Evolutionary conservation across 2,113 vertebrate genomes (phyloP).

Genomic region (Gymnobelideus leadbeateri): DNA sequence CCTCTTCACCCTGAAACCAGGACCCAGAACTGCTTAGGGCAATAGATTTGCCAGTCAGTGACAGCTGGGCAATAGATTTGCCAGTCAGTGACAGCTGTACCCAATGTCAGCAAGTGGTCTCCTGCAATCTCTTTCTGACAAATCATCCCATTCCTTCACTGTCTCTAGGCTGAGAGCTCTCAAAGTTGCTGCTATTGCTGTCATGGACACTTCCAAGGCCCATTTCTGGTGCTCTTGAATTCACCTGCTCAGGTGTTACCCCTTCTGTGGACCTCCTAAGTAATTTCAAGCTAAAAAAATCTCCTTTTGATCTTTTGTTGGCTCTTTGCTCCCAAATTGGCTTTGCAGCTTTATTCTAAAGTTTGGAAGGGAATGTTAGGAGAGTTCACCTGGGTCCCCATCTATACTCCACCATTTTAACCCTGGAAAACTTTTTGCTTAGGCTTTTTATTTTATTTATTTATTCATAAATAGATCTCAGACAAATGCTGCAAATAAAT

Average conservation of each 20-base stretch:
- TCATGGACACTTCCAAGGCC: not conserved
- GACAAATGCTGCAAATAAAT: not conserved
- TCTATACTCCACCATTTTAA: not conserved
- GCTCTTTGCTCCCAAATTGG: not conserved
- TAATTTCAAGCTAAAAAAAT: not conserved
- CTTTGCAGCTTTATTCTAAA: not conserved
- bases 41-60: not conserved
- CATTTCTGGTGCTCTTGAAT: not conserved
- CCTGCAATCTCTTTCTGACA: not conserved
- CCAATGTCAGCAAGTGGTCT: no score
- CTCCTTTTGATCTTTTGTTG: not conserved
- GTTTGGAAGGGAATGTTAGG: not conserved
- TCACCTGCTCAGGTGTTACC: not conserved
- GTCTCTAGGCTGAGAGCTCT: not conserved
- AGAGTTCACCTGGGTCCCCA: not conserved
- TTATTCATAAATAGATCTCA: not conserved
- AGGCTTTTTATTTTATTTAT: no score
- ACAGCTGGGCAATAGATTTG: not conserved
- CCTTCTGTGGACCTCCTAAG: not conserved
- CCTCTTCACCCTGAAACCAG: not conserved
- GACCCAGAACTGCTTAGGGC: not conserved
- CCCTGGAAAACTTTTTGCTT: not conserved
- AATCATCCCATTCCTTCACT: not conserved
- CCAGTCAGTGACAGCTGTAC: not conserved
- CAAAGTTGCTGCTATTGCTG: not conserved